A percentile compares a stretch with the other conserved stretches of the same genome.
Evolutionary conservation across 2,888 invertebrate genomes (phyloP).

Genomic region (Ennomos erosarius): DNA sequence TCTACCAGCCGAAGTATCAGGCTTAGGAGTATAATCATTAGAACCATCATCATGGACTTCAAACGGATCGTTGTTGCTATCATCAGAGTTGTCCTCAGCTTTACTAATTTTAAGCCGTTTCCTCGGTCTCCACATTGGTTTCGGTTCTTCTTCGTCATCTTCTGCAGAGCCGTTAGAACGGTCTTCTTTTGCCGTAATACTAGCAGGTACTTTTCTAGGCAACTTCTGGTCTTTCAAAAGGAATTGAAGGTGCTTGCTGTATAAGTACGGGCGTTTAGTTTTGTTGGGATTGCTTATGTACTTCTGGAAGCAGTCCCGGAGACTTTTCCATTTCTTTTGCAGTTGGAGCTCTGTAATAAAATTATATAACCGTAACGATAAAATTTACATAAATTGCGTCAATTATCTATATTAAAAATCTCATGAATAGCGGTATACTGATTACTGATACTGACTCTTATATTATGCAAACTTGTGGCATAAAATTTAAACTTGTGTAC

Average conservation of each 20-base stretch:
- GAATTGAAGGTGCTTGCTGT: conserved; percentile 68
- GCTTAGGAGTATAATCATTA: conserved; percentile 36
- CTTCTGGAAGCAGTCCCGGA: conserved; percentile 74
- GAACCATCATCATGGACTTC: conserved; percentile 46
- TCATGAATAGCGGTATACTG: no score
- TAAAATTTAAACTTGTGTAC: no score
- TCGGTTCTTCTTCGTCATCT: conserved; percentile 36
- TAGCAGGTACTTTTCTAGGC: conserved; percentile 39
- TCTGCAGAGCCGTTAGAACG: conserved; percentile 62
- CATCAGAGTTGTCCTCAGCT: conserved; percentile 58
- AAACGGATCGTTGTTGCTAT: conserved; percentile 55
- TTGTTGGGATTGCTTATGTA: conserved; percentile 66
- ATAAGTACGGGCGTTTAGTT: conserved; percentile 71
- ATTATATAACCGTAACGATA: not conserved
- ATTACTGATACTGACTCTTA: no score
- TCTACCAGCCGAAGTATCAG: conserved; percentile 9
- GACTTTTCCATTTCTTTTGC: conserved; percentile 81
- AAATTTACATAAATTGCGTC: no score
- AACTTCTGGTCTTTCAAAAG: conserved; percentile 58
- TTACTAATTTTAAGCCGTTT: conserved; percentile 60
- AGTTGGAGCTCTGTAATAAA: conserved; percentile 73
- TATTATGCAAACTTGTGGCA: no score
- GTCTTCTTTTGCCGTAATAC: conserved; percentile 13
- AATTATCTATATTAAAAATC: no score
- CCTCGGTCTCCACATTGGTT: conserved; percentile 55